Evolutionary conservation across 2,888 invertebrate genomes (phyloP).

Genomic region (Pocota personata): DNA sequence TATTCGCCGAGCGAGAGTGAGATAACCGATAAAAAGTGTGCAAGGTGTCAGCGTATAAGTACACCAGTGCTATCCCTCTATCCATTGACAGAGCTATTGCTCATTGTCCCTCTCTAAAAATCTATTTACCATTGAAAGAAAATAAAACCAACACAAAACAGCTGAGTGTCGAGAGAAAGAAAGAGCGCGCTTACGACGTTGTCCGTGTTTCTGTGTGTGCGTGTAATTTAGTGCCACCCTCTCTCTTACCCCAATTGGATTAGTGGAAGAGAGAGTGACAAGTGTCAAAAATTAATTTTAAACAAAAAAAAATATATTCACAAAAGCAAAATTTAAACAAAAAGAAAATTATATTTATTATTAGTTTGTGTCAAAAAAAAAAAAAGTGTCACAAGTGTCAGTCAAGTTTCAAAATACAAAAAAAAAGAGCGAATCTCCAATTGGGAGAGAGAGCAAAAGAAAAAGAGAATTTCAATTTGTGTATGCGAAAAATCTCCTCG

Average conservation of each 20-base stretch:
- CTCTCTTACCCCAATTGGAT: conserved; percentile 73
- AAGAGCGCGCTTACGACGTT: background rate
- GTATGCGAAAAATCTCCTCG: conserved; percentile 24
- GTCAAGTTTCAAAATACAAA: conserved; percentile 32
- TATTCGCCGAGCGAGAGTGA: conserved; percentile 63
- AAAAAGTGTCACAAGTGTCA: conserved; percentile 29
- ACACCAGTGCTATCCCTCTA: background rate
- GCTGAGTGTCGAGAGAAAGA: conserved; percentile 49
- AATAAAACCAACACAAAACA: conserved; percentile 73
- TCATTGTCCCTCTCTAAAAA: conserved; percentile 67
- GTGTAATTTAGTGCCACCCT: conserved; percentile 46
- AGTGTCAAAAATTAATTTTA: conserved; percentile 44
- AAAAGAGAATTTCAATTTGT: conserved; percentile 39
- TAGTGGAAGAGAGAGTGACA: conserved; percentile 73
- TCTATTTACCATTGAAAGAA: conserved; percentile 59
- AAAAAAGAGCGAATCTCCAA: conserved; percentile 29
- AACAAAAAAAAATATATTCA: background rate
- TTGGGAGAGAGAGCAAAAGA: conserved; percentile 20
- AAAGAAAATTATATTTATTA: background rate
- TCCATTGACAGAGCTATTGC: conserved; percentile 3
- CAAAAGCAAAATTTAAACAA: conserved; percentile 21
- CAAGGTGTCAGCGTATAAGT: conserved; percentile 62
- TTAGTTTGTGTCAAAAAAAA: conserved; percentile 31
- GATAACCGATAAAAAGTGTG: conserved; percentile 53
- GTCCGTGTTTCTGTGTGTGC: conserved; percentile 6